Conservation (phyloP, 2,113 vertebrate species). For the Dermatemys mawii region DNA sequence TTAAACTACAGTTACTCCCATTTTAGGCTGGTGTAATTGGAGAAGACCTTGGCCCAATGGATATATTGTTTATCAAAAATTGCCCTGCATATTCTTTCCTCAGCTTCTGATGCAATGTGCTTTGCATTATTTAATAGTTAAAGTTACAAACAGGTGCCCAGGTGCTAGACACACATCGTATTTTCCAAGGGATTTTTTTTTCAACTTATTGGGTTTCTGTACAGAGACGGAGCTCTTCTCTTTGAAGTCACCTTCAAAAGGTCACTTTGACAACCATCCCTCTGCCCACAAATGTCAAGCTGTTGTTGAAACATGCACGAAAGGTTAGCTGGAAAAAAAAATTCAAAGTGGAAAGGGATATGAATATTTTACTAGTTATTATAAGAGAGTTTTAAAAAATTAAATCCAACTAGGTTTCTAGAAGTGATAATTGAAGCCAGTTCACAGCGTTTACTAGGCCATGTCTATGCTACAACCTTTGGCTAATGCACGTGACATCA, state of each 20-base stretch:
- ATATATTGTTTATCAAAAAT: background rate
- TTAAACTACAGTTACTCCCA: background rate
- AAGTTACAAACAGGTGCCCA: background rate
- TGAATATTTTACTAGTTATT: background rate
- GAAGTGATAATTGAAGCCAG: background rate
- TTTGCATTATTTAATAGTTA: background rate
- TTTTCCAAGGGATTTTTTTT: background rate
- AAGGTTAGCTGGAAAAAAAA: conserved; percentile 21
- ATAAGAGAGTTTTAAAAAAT: background rate
- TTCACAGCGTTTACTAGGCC: background rate
- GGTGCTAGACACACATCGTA: background rate
- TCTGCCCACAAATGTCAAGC: conserved; percentile 31
- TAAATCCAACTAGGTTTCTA: background rate
- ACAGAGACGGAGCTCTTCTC: background rate
- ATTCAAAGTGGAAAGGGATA: background rate
- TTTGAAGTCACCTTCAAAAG: conserved; percentile 33
- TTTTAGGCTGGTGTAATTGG: background rate
- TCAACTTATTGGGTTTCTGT: background rate
- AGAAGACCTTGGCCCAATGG: background rate
- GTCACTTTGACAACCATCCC: conserved; percentile 18
- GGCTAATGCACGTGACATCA: background rate
- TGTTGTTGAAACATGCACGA: conserved; percentile 6
- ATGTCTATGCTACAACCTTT: background rate
- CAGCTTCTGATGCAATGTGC: background rate
- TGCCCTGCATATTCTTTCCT: background rate